Conservation (phyloP, 1,140 invertebrate genomes). For the Armadillidium nasatum region DNA sequence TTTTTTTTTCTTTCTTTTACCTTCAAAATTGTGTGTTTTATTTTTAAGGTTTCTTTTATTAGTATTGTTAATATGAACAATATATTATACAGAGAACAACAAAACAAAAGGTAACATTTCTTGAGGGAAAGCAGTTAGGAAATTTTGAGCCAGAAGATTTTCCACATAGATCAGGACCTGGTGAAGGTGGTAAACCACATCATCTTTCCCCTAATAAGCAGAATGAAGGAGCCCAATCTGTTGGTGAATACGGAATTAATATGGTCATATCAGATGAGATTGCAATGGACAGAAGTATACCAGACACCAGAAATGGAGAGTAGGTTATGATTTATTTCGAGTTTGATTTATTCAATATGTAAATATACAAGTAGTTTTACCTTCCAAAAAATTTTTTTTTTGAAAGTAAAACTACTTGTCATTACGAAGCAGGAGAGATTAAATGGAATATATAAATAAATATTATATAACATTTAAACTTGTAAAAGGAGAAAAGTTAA, state of each 20-base stretch:
- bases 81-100: slow-evolving; percentile 25
- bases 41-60: too few species aligned
- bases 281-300: slow-evolving; percentile 69
- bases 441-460: too few species aligned
- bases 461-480: too few species aligned
- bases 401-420: background rate
- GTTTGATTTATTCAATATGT: background rate
- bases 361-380: too few species aligned
- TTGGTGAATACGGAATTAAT: slow-evolving; percentile 88
- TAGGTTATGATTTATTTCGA: slow-evolving; percentile 50
- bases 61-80: too few species aligned
- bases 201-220: slow-evolving; percentile 65
- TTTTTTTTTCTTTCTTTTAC: too few species aligned
- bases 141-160: slow-evolving; percentile 58
- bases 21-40: too few species aligned
- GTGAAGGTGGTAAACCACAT: slow-evolving; percentile 74
- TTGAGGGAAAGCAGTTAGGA: slow-evolving; percentile 48
- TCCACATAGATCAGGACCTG: slow-evolving; percentile 64
- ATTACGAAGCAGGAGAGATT: background rate
- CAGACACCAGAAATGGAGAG: slow-evolving; percentile 80
- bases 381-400: too few species aligned
- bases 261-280: slow-evolving; percentile 96
- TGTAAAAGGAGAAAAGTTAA: too few species aligned
- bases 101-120: slow-evolving; percentile 30
- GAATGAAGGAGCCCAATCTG: slow-evolving; percentile 59